phyloP scores from a whole-genome alignment of 2,888 invertebrate genomes.

The Mesoligia furuncula region DNA sequence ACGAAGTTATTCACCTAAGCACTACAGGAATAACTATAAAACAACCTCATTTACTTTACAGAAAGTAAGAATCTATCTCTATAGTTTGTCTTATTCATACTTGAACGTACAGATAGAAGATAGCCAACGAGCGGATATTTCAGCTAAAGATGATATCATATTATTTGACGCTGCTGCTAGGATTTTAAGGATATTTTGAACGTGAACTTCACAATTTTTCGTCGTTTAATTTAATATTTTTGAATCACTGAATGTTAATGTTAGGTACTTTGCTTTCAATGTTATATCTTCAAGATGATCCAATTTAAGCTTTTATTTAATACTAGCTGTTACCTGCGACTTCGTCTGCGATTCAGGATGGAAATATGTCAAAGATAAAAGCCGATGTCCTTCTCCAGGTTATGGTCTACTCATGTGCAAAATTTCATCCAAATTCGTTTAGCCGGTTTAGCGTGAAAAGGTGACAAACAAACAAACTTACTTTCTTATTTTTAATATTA shows the following conservation, averaged over 20 bases:
- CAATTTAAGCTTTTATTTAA: neutral
- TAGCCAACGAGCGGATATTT: constrained; percentile 57
- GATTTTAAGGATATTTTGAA: constrained; percentile 31
- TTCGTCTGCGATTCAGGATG: too few species aligned
- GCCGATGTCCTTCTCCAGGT: too few species aligned
- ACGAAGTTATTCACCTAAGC: too few species aligned
- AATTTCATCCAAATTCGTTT: too few species aligned
- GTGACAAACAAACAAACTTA: too few species aligned
- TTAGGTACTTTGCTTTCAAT: neutral
- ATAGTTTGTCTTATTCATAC: constrained; percentile 33
- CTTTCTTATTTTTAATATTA: too few species aligned
- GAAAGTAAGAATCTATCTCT: neutral
- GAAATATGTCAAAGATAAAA: too few species aligned
- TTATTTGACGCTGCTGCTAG: constrained; percentile 41
- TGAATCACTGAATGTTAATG: neutral
- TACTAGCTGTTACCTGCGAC: neutral
- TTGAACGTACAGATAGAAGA: constrained; percentile 36
- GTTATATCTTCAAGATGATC: neutral
- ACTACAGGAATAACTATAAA: neutral
- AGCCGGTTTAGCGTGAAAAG: too few species aligned
- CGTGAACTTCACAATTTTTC: neutral
- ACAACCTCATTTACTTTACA: neutral
- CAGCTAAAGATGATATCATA: constrained; percentile 50
- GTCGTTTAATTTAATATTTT: too few species aligned
- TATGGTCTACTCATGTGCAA: too few species aligned